A percentile compares a stretch with the other conserved stretches of the same genome.
These are phyloP conservation scores for Equus przewalskii DNA, from an alignment of 2,113 vertebrate species.

Conservation along the genomic window DNA sequence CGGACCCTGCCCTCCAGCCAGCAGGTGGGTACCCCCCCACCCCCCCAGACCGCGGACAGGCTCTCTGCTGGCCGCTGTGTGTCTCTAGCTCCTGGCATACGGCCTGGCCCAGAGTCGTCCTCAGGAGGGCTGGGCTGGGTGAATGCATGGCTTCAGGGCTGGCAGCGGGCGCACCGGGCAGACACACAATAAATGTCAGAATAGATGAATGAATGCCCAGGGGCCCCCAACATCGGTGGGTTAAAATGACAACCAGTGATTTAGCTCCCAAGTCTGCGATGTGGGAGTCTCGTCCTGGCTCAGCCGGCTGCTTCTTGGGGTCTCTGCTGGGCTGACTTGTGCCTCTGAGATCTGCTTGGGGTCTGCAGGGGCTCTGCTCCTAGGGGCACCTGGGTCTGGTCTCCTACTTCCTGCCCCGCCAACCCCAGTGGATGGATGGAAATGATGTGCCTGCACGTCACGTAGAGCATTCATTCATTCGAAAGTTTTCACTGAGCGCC, in stretches of 20 bases:
- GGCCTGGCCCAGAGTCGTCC: neutral
- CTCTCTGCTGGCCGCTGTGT: neutral
- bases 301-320: too few relatives aligned
- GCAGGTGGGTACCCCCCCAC: constrained; percentile 55
- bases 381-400: neutral
- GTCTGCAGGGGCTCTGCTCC: neutral
- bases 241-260: neutral
- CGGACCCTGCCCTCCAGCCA: accelerated
- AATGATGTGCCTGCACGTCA: neutral
- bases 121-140: neutral
- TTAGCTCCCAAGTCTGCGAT: neutral
- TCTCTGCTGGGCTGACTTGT: too few relatives aligned
- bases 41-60: neutral
- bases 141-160: neutral
- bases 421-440: neutral
- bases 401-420: neutral
- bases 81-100: neutral
- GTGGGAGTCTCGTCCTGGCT: neutral
- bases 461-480: neutral
- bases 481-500: neutral
- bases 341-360: neutral
- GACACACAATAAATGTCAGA: neutral
- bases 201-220: neutral
- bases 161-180: neutral
- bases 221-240: too few relatives aligned